Evolutionary conservation across 35 echinoderm and acorn worm species (phyloP), one percentile per base, ranked within the genome.

Genomic region (Stichopus chloronotus): DNA sequence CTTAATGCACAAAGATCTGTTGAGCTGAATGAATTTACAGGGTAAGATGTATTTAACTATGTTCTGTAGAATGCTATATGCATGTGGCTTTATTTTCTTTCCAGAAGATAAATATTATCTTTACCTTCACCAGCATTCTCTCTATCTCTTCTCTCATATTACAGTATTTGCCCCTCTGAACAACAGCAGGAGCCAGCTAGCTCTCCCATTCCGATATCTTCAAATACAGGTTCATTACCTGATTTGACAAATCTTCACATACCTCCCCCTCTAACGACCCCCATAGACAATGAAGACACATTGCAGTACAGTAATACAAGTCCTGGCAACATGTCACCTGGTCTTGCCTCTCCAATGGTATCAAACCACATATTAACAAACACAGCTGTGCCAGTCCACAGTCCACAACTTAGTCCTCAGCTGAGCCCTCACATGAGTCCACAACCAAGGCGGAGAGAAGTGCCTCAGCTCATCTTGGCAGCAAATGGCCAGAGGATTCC

Each of bases 201-300:
- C 57, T 93, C 91, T 19, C 95, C 95, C 76, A 96, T 96, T 87
- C 97, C 97, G 52, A 99, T 99, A 61, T 95, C 96, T 58, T 95
- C 92, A 87, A 99, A 95, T 84, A 99, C 97, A 25, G 97, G 97
- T 60, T 99, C 97, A 25, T 72, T 99, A 84, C 97, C 97, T 19
- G 97, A 99, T 92, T 94, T 99, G 1, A 99, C 97, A 81, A 99
- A 99, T 63, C 94, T 99, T 59, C 97, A 99, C 95, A 96, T 99
- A 94, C 97, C 97, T 11, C 94, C 97, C 7, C 97, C 97, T n/a
- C 92, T 99, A 55, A 92, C 95, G n/a, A 99, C 97, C 22, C 97
- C 97, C 17, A 81, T 99, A 81, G 97, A 99, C 63, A 92, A 91
- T 59, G 97, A 99, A 55, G 97, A 99, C 72, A 88, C 96, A 79